phyloP scores from a whole-genome alignment of 1,140 invertebrate genomes.

The Rhagoletis pomonella region DNA sequence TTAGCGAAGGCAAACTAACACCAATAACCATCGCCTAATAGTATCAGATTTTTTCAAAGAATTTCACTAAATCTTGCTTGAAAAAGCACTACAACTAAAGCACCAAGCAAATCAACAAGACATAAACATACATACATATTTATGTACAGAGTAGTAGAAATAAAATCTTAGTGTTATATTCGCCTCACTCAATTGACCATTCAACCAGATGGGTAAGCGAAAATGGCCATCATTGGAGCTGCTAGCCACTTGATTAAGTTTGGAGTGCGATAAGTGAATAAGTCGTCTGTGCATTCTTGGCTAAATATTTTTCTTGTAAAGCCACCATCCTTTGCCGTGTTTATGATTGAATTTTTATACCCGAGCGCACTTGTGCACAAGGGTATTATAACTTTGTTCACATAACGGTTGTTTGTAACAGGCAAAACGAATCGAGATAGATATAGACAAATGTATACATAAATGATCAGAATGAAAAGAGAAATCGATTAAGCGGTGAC shows the following conservation, averaged over 20 bases:
- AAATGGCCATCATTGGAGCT: background rate
- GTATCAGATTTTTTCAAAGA: no score
- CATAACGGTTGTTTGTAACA: no score
- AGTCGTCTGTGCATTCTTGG: background rate
- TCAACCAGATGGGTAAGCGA: background rate
- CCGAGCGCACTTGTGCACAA: no score
- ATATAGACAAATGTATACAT: no score
- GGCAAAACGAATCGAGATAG: no score
- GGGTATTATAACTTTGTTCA: no score
- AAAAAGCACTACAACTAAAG: background rate
- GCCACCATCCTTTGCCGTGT: background rate
- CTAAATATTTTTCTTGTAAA: background rate
- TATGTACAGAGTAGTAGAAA: background rate
- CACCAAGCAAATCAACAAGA: background rate
- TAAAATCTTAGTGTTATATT: background rate
- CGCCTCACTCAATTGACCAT: constrained; percentile 6
- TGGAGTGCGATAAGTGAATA: background rate
- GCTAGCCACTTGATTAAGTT: background rate
- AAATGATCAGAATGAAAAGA: no score
- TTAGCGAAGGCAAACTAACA: no score
- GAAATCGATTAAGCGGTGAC: no score
- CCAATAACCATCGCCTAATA: no score
- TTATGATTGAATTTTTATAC: no score
- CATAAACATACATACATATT: no score
- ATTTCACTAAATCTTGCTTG: background rate